These are phyloP conservation scores for Brachionus manjavacas DNA, from an alignment of 1,140 invertebrate species.

Conservation along the genomic window DNA sequence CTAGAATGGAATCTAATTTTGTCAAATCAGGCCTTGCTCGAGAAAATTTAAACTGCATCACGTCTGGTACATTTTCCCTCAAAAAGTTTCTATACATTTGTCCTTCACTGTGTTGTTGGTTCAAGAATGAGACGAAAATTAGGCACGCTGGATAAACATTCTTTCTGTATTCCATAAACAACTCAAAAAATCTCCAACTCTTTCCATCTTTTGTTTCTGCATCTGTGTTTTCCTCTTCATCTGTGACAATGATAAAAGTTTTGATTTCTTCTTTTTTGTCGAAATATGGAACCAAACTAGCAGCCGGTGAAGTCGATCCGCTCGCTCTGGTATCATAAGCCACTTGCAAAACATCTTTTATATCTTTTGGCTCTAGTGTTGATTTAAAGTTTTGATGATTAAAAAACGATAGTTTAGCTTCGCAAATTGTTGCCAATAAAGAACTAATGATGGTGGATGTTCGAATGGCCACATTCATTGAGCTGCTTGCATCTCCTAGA, in stretches of 20 bases:
- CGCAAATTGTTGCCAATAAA: slow-evolving; percentile 50
- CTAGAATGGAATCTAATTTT: slow-evolving; percentile 54
- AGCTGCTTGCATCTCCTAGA: slow-evolving; percentile 52
- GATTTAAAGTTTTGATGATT: slow-evolving; percentile 47
- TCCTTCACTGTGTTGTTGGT: slow-evolving; percentile 48
- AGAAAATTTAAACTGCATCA: slow-evolving; percentile 51
- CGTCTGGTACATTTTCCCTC: slow-evolving; percentile 45
- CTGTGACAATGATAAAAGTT: slow-evolving; percentile 55
- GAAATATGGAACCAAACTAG: slow-evolving; percentile 52
- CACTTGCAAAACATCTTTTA: slow-evolving; percentile 51
- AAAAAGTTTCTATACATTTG: slow-evolving; percentile 48
- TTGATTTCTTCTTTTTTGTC: slow-evolving; percentile 50
- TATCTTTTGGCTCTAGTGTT: slow-evolving; percentile 47
- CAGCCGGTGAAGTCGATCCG: slow-evolving; percentile 51
- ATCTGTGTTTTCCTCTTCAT: slow-evolving; percentile 54
- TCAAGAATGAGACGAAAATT: slow-evolving; percentile 54
- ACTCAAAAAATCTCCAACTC: slow-evolving; percentile 46
- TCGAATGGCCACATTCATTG: slow-evolving; percentile 54
- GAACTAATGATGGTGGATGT: slow-evolving; percentile 54
- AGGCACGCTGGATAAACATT: slow-evolving; percentile 53
- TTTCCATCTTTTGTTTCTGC: slow-evolving; percentile 5
- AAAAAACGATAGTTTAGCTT: slow-evolving; percentile 53
- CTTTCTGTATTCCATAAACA: slow-evolving; percentile 52
- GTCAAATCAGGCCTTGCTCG: slow-evolving; percentile 51
- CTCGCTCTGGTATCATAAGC: slow-evolving; percentile 49